Evolutionary conservation across 2,888 invertebrate species (phyloP), one percentile per base, ranked within the genome.

Genomic region (Netelia virgata): DNA sequence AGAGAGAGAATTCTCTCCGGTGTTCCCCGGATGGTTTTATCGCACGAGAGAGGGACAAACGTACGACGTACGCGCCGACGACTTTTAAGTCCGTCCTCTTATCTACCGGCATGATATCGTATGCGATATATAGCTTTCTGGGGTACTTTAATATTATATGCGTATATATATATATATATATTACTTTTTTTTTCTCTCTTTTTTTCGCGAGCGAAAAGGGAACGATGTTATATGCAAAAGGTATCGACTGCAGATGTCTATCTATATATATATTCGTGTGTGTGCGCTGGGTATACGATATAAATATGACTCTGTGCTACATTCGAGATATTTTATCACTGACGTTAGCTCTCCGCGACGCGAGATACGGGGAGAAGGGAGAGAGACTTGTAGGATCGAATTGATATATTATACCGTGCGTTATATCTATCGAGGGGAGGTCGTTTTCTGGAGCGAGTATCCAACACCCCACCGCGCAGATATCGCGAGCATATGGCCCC

Each of bases 321-420:
- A 73, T 63, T 68, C 72, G 63, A 66, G 72, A 84, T 81, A 73
- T 84, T 84, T 84, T 84, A 84, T 84, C 80, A 84, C 68, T 64
- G 61, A 61, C 64, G 57, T 73, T 73, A 72, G 75, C 69, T 63
- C 57, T 36, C 36, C 36, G 36, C 28, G 53, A 36, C 59, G 18
- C 11, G 66, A 70, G 84, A 84, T 80, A 84, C 41, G 76, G 61
- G 28, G 8, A 6, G 36, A 1, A 59, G 36, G 66, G 28, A 3
- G 28, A 2, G 28, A 53, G 63, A 50, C 36, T 59, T 23, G 41
- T 59, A 79, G 16, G 9, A 72, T 53, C 41, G 70, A 73, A 79
- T 79, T 74, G 78, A 78, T 69, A 63, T 74, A 78, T 73, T 74
- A 74, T 70, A 47, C 55, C 16, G 41, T 47, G 36, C 36, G 36